phyloP scores from a whole-genome alignment of 2,888 invertebrate genomes.

The Papilio demoleus region DNA sequence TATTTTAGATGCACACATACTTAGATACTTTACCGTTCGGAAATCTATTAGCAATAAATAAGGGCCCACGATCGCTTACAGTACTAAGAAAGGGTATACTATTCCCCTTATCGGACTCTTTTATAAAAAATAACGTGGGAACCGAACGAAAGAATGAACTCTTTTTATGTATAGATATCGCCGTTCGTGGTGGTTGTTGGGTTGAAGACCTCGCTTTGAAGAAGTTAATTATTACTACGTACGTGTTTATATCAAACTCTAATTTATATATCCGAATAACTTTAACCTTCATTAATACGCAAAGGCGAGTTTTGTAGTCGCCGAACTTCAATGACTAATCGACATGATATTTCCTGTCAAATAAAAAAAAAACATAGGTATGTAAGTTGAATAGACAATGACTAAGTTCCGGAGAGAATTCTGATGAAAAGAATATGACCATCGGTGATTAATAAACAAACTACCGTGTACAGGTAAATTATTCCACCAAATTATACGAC shows the following conservation, averaged over 20 bases:
- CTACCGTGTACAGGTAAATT: conserved; percentile 28
- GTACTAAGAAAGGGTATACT: conserved; percentile 78
- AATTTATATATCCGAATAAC: conserved; percentile 38
- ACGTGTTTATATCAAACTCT: conserved; percentile 44
- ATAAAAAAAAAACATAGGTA: conserved; percentile 28
- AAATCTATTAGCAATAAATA: conserved; percentile 82
- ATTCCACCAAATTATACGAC: conserved; percentile 9
- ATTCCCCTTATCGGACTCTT: conserved; percentile 78
- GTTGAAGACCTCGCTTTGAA: conserved; percentile 61
- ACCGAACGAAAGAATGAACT: conserved; percentile 75
- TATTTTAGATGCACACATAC: conserved; percentile 65
- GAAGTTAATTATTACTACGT: conserved; percentile 56
- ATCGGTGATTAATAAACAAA: conserved; percentile 37
- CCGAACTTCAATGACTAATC: conserved; percentile 40
- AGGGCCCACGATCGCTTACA: conserved; percentile 73
- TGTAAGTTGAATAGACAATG: conserved; percentile 40
- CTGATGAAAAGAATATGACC: conserved; percentile 39
- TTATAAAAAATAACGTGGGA: conserved; percentile 82
- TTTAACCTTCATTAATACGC: conserved; percentile 41
- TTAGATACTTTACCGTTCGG: conserved; percentile 68
- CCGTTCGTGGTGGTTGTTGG: conserved; percentile 67
- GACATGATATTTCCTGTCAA: conserved; percentile 42
- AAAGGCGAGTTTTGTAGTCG: conserved; percentile 35
- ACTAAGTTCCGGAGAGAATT: conserved; percentile 42
- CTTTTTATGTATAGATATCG: conserved; percentile 65